A percentile compares a stretch with the other conserved stretches of the same genome.
Evolutionary conservation across 1,140 invertebrate species (phyloP).

Genomic region (Pissodes strobi): DNA sequence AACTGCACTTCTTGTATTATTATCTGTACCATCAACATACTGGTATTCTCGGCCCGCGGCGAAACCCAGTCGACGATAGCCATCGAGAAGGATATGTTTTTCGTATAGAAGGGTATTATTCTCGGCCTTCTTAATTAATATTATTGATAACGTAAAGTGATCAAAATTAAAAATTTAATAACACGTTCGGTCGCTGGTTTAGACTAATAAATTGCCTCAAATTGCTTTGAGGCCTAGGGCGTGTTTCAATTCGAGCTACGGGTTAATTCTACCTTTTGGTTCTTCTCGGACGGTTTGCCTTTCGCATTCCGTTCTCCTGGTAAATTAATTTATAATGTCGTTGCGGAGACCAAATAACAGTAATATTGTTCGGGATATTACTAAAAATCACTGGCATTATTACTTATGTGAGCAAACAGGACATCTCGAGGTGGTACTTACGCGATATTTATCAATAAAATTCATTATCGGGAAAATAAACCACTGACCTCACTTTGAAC

Average conservation of each 20-base stretch:
- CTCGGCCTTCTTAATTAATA: slow-evolving; percentile 27
- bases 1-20: slow-evolving; percentile 22
- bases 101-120: slow-evolving; percentile 16
- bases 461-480: no score
- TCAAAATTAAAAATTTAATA: slow-evolving; percentile 32
- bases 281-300: slow-evolving; percentile 18
- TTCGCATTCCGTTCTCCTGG: slow-evolving; percentile 21
- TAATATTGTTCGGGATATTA: slow-evolving; percentile 8
- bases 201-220: slow-evolving; percentile 30
- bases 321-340: slow-evolving; percentile 26
- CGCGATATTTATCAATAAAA: neutral
- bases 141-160: slow-evolving; percentile 32
- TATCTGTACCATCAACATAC: slow-evolving; percentile 19
- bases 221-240: slow-evolving; percentile 17
- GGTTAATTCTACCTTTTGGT: slow-evolving; percentile 18
- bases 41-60: slow-evolving; percentile 12
- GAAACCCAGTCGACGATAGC: slow-evolving; percentile 12
- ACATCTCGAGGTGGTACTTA: slow-evolving; percentile 8
- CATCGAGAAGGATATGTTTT: slow-evolving; percentile 21
- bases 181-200: slow-evolving; percentile 22
- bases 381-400: slow-evolving; percentile 12
- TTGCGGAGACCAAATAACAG: slow-evolving; percentile 16
- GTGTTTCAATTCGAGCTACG: slow-evolving; percentile 26
- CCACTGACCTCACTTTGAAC: no score
- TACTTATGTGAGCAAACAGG: slow-evolving; percentile 17